Conservation (phyloP, 2,797 vertebrate species). For the Epinephelus malabaricus region DNA sequence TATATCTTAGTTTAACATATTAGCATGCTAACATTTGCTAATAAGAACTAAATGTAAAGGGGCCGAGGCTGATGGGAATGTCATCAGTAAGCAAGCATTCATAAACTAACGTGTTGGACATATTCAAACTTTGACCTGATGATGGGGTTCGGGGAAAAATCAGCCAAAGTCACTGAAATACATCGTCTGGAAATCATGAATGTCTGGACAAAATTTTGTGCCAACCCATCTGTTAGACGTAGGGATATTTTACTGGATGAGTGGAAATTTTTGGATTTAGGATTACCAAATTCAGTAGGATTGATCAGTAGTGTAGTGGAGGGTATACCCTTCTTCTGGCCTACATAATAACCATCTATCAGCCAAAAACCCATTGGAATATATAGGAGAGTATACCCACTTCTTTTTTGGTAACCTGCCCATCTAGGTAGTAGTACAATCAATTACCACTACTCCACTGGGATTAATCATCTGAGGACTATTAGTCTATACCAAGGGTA, state of each 20-base stretch:
- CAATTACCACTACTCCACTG: too few species aligned
- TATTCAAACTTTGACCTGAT: neutral
- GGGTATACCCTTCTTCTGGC: too few species aligned
- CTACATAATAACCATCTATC: too few species aligned
- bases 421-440: too few species aligned
- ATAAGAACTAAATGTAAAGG: neutral
- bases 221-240: neutral
- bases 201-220: neutral
- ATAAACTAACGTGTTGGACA: neutral
- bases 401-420: too few species aligned
- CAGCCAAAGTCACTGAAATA: neutral
- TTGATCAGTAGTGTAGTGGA: too few species aligned
- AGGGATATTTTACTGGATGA: too few species aligned
- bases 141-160: neutral
- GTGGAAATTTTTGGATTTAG: neutral
- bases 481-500: too few species aligned
- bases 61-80: neutral
- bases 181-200: neutral
- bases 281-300: neutral
- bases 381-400: too few species aligned
- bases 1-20: too few species aligned
- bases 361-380: too few species aligned
- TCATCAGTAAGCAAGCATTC: neutral
- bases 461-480: neutral
- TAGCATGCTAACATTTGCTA: neutral